Conservation (phyloP, 2,797 vertebrate species). For the Hydrolagus colliei region DNA sequence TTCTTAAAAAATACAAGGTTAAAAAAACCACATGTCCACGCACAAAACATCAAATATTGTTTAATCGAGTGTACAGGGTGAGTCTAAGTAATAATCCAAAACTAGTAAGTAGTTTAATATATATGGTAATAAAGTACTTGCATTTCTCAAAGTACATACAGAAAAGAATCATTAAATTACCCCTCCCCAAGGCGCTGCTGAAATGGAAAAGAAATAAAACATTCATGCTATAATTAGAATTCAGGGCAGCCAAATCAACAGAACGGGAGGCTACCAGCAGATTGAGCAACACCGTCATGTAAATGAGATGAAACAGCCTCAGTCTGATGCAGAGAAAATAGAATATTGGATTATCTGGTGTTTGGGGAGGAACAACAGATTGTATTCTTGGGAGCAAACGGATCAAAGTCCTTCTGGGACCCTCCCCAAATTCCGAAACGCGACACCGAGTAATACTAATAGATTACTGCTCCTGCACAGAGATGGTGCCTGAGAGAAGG, state of each 20-base stretch:
- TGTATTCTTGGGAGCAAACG: not conserved
- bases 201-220: conserved; percentile 53
- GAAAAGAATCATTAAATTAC: conserved; percentile 54
- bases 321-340: not conserved
- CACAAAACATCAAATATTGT: conserved; percentile 48
- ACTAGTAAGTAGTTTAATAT: conserved; percentile 58
- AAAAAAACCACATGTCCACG: conserved; percentile 48
- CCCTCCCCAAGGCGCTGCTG: conserved; percentile 46
- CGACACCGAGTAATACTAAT: not conserved
- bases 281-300: not conserved
- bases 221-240: conserved; percentile 56
- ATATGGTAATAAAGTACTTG: conserved; percentile 60
- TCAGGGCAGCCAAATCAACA: conserved; percentile 41
- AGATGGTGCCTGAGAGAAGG: not conserved
- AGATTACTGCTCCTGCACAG: not conserved
- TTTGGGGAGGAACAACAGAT: not conserved
- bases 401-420: not conserved
- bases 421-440: not conserved
- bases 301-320: conserved; percentile 20
- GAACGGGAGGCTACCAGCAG: conserved; percentile 33
- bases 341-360: conserved; percentile 8
- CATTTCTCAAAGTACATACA: conserved; percentile 52
- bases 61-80: conserved; percentile 52
- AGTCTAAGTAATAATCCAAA: conserved; percentile 50
- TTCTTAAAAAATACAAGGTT: conserved; percentile 42